Percentiles rank a stretch among this genome's conserved stretches.
phyloP scores from a whole-genome alignment of 2,888 invertebrate species.

The Nomada fabriciana region DNA sequence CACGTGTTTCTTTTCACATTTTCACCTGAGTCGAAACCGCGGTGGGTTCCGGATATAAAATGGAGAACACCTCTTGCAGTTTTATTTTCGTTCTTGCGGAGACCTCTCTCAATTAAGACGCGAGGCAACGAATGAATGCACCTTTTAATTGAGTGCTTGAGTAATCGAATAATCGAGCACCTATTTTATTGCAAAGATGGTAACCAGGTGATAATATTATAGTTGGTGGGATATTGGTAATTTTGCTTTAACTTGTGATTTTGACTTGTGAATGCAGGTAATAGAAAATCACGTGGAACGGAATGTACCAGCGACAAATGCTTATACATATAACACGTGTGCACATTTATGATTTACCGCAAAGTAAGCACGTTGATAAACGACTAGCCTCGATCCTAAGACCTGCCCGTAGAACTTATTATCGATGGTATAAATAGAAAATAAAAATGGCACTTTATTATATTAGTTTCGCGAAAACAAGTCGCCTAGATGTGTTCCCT shows the following conservation, averaged over 20 bases:
- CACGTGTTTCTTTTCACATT: neutral
- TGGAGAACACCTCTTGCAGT: neutral
- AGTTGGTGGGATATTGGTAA: too few species aligned
- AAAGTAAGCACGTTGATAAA: slow-evolving; percentile 1
- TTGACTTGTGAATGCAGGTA: neutral
- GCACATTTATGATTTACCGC: slow-evolving; percentile 1
- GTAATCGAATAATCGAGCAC: neutral
- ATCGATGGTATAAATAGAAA: slow-evolving; percentile 14
- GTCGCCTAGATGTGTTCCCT: neutral
- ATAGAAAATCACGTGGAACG: neutral
- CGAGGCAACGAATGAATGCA: neutral
- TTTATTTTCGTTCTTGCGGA: slow-evolving; percentile 1
- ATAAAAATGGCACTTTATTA: neutral
- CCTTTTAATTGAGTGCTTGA: too few species aligned
- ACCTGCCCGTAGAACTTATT: neutral
- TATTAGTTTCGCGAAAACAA: neutral
- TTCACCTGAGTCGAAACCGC: neutral
- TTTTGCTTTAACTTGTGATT: neutral
- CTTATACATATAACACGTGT: neutral
- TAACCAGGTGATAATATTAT: neutral
- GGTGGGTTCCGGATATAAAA: neutral
- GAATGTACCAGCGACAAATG: slow-evolving; percentile 7
- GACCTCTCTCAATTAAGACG: neutral
- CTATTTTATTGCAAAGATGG: neutral
- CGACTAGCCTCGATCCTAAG: neutral